A percentile compares a stretch with the other conserved stretches of the same genome.
These are phyloP conservation scores for Heliconius erato DNA, from an alignment of 2,888 invertebrate genomes.

Conservation along the genomic window DNA sequence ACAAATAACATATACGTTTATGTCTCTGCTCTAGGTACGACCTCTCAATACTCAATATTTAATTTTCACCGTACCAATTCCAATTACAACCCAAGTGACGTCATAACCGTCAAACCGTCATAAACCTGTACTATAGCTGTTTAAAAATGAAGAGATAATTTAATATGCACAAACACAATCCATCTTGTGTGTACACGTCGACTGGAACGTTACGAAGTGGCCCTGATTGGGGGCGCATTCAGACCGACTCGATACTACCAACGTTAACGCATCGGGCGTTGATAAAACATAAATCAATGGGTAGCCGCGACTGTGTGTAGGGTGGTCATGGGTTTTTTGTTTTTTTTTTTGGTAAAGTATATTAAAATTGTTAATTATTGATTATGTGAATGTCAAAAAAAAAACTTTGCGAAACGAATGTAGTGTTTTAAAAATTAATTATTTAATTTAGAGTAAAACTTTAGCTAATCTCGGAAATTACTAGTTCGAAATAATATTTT, in stretches of 20 bases:
- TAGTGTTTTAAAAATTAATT: too few species aligned
- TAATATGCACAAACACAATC: conserved; percentile 49
- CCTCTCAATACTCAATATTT: neutral
- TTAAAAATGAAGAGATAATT: conserved; percentile 43
- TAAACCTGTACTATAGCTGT: neutral
- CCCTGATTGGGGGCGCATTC: conserved; percentile 50
- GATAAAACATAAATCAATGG: conserved; percentile 66
- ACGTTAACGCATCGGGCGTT: conserved; percentile 63
- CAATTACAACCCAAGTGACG: neutral
- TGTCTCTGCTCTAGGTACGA: neutral
- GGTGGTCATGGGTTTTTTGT: conserved; percentile 50
- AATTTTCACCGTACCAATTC: neutral
- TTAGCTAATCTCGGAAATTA: too few species aligned
- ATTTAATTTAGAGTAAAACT: neutral
- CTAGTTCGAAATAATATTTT: too few species aligned
- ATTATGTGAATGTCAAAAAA: neutral
- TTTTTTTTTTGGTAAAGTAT: too few species aligned
- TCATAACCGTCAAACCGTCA: too few species aligned
- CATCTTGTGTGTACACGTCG: conserved; percentile 52
- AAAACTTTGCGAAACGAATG: neutral
- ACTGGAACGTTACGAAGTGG: conserved; percentile 38
- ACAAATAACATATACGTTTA: too few species aligned
- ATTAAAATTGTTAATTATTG: neutral
- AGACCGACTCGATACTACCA: conserved; percentile 57
- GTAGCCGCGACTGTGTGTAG: conserved; percentile 52